These are phyloP conservation scores for Pyxicephalus adspersus DNA, from an alignment of 2,113 vertebrate species.

Conservation along the genomic window DNA sequence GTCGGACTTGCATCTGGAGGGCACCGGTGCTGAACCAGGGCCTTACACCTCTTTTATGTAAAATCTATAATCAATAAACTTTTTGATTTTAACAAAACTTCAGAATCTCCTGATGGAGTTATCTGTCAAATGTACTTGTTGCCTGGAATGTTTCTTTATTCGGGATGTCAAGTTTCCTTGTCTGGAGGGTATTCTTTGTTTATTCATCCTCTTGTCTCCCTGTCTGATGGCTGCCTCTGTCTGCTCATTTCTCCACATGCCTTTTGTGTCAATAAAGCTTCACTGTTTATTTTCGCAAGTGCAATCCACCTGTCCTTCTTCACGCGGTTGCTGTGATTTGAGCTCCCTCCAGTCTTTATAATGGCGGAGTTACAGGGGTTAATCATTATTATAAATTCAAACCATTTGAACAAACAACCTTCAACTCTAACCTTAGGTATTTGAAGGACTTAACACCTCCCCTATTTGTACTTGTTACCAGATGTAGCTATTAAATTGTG, in stretches of 20 bases:
- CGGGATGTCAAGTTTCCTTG: not conserved
- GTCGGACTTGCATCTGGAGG: too few relatives aligned
- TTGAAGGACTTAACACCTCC: constrained; percentile 55
- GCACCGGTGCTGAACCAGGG: too few relatives aligned
- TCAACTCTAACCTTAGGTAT: constrained; percentile 42
- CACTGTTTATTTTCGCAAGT: constrained; percentile 31
- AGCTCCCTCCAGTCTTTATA: not conserved
- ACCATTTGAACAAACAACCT: constrained; percentile 55
- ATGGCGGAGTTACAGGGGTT: constrained; percentile 11
- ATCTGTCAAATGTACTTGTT: too few relatives aligned
- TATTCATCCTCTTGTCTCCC: not conserved
- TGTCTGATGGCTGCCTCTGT: not conserved
- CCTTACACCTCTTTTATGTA: too few relatives aligned
- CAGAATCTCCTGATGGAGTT: too few relatives aligned
- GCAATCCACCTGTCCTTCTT: constrained; percentile 33
- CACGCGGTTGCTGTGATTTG: not conserved
- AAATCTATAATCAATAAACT: too few relatives aligned
- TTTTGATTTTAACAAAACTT: too few relatives aligned
- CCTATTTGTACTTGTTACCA: constrained; percentile 45
- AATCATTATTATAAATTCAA: constrained; percentile 51
- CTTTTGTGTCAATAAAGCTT: not conserved
- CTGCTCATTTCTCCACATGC: constrained; percentile 5
- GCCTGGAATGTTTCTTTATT: too few relatives aligned
- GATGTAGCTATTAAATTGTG: constrained; percentile 49
- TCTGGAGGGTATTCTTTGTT: not conserved